Conservation (phyloP, 2,888 invertebrate genomes). For the Oeneis ivallda region DNA sequence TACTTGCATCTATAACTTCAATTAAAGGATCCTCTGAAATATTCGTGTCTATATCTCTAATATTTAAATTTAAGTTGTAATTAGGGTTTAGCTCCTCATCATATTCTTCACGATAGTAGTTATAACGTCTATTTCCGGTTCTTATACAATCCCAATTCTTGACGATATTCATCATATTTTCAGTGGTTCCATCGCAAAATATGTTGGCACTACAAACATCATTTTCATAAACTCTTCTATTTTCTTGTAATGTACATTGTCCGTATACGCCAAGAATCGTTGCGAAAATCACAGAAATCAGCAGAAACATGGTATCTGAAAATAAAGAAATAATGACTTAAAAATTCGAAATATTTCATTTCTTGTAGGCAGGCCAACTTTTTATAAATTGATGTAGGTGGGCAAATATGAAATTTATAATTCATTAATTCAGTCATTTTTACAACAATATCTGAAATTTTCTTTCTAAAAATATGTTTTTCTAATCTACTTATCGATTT, state of each 20-base stretch:
- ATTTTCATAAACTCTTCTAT: background rate
- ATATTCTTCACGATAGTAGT: background rate
- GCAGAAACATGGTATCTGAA: slow-evolving; percentile 14
- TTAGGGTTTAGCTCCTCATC: background rate
- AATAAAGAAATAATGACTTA: background rate
- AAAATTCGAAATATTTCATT: background rate
- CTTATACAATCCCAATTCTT: slow-evolving; percentile 24
- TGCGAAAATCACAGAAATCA: background rate
- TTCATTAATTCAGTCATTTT: too few relatives aligned
- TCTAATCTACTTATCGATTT: too few relatives aligned
- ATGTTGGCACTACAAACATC: slow-evolving; percentile 16
- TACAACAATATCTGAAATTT: too few relatives aligned
- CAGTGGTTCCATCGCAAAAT: slow-evolving; percentile 5
- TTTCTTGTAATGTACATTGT: background rate
- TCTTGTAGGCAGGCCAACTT: too few relatives aligned
- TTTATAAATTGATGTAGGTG: background rate
- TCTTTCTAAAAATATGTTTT: too few relatives aligned
- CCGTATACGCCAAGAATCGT: slow-evolving; percentile 8
- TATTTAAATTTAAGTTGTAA: slow-evolving; percentile 7
- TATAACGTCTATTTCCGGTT: background rate
- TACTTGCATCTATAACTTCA: slow-evolving; percentile 2
- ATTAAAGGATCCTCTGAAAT: slow-evolving; percentile 10
- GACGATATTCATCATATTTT: background rate
- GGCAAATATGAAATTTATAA: too few relatives aligned
- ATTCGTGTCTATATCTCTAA: slow-evolving; percentile 8